Base-by-base conservation (phyloP, 2,797 vertebrate species). In the Acipenser ruthenus region DNA sequence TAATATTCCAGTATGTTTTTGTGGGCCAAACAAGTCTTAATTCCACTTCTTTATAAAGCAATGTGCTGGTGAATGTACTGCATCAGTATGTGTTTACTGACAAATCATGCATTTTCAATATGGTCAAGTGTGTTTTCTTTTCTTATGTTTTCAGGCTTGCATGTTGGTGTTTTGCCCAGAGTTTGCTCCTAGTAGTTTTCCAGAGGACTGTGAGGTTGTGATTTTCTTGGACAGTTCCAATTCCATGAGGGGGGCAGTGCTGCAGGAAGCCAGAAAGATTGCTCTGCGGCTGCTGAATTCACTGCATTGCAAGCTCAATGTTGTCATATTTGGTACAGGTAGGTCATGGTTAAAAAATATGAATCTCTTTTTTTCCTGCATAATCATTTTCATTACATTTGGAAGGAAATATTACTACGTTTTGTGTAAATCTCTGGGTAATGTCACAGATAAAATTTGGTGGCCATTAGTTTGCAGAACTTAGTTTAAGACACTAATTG, bases 241-340 rank as follows among this genome's bases (percentile, higher is more conserved):
- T 75, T 87, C 83, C 55, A 77, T 86, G 91, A 84, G 72, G 67
- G 89, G 87, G 53, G 82, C 83, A 63, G 63, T 75, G 47, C 79
- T 93, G 61, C 48, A 63, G 37, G 73, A 81, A 37, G 88, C 91
- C 51, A 88, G 84, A 67, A 81, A 73, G 6, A 81, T 94, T n/a
- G 88, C 90, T 55, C 76, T 92, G 64, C 69, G 78, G 10, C 70
- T 85, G 48, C 79, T 95, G 48, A 74, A 74, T 37, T 67, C 71
- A 23, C 68, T 89, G 51, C 60, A 73, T 61, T 50, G 8, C 50
- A 79, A 71, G 64, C 18, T 92, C 50, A 95, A 92, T 23, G 37
- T 94, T 3, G 8, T 94, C 65, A 80, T 78, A 58, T 94, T 96
- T 68, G 90, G 90, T 65, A 89, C 89, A 77, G 86, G 91, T 90